A percentile compares a stretch with the other conserved stretches of the same genome.
phyloP scores from a whole-genome alignment of 2,113 vertebrate species.

The Anthoscopus minutus region DNA sequence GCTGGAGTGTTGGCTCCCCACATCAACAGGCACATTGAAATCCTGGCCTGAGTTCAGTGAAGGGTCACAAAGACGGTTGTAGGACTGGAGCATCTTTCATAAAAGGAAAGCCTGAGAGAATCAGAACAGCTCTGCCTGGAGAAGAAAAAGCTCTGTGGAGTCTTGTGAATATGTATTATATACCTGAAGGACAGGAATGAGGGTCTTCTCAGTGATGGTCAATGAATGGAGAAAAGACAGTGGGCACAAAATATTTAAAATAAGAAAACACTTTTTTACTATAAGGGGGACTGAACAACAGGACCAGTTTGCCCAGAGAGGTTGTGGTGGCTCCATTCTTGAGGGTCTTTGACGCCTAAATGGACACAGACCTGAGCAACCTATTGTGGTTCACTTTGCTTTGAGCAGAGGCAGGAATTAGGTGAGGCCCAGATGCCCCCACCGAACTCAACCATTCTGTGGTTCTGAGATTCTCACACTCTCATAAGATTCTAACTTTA shows the following conservation, averaged over 20 bases:
- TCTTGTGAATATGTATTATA: background rate
- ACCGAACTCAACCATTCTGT: background rate
- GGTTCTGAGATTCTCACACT: background rate
- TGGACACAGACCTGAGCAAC: background rate
- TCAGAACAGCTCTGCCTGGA: background rate
- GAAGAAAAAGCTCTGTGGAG: background rate
- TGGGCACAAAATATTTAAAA: background rate
- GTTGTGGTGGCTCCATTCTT: background rate
- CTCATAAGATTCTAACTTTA: background rate
- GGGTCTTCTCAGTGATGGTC: background rate
- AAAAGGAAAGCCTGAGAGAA: background rate
- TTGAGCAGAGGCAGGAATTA: background rate
- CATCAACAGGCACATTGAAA: background rate
- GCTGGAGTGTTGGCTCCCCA: background rate
- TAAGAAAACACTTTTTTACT: background rate
- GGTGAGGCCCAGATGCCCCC: background rate
- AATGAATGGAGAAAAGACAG: background rate
- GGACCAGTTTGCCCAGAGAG: background rate
- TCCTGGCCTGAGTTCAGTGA: background rate
- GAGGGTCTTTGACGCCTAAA: background rate
- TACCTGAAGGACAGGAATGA: fast-evolving
- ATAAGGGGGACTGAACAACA: background rate
- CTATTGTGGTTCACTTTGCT: background rate
- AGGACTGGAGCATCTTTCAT: background rate
- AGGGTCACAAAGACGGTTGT: background rate